Percentiles rank a stretch among this genome's conserved stretches.
Evolutionary conservation across 2,888 invertebrate species (phyloP).

Genomic region (Diarsia brunnea): DNA sequence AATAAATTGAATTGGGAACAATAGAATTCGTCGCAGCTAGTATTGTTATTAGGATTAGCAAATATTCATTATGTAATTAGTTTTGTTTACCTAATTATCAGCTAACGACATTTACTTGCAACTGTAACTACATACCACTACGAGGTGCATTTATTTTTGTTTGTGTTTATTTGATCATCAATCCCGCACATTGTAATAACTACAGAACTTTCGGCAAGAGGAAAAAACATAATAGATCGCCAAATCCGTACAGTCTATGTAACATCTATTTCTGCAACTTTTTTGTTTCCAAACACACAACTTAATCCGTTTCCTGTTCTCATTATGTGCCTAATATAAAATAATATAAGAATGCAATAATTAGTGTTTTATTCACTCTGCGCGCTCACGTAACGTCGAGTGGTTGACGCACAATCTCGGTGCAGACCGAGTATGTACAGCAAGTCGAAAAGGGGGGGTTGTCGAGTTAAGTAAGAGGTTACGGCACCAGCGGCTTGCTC

Average conservation of each 20-base stretch:
- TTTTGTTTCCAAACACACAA: conserved; percentile 28
- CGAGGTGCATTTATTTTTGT: not conserved
- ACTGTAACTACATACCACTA: not conserved
- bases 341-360: conserved; percentile 64
- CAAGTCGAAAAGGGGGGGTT: conserved; percentile 74
- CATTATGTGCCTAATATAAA: conserved; percentile 56
- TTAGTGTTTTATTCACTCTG: conserved; percentile 68
- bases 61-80: conserved; percentile 27
- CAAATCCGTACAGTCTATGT: not conserved
- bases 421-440: conserved; percentile 60
- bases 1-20: conserved; percentile 42
- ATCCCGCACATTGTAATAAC: not conserved
- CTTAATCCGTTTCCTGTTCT: conserved; percentile 58
- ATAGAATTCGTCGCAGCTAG: conserved; percentile 44
- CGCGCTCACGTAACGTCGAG: conserved; percentile 72
- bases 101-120: conserved; percentile 41
- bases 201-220: conserved; percentile 6
- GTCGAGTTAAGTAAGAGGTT: conserved; percentile 88
- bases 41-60: conserved; percentile 41
- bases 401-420: conserved; percentile 61
- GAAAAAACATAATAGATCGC: not conserved
- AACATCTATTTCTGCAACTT: conserved; percentile 3
- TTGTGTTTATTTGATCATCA: conserved; percentile 11
- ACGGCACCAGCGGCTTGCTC: conserved; percentile 78
- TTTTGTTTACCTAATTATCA: conserved; percentile 45